phyloP scores from a whole-genome alignment of 2,797 vertebrate genomes.

The Oryzias sinensis region DNA sequence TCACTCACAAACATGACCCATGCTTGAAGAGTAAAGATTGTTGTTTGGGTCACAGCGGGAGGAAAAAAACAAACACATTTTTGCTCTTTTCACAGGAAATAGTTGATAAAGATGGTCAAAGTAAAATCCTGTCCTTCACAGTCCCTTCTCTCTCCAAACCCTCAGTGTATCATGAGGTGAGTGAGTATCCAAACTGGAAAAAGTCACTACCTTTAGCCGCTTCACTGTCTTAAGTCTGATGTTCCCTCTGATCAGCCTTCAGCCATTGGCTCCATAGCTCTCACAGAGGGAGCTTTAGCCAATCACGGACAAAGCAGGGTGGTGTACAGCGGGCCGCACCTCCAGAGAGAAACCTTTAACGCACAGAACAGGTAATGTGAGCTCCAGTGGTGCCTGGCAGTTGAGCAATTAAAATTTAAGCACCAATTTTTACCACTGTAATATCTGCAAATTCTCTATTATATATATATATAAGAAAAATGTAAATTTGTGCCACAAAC shows the following conservation, averaged over 20 bases:
- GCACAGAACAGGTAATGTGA: conserved; percentile 90
- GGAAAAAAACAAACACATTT: background rate
- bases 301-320: conserved; percentile 93
- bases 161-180: conserved; percentile 96
- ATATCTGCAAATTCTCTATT: too few species aligned
- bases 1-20: conserved; percentile 28
- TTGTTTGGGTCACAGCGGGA: conserved; percentile 7
- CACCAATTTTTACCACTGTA: too few species aligned
- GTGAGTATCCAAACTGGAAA: conserved; percentile 22
- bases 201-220: background rate
- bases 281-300: conserved; percentile 94
- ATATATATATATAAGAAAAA: too few species aligned
- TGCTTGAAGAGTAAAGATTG: conserved; percentile 20
- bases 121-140: conserved; percentile 92
- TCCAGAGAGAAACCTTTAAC: conserved; percentile 94
- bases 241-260: conserved; percentile 82
- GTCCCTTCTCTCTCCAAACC: conserved; percentile 97
- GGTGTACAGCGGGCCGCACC: conserved; percentile 94
- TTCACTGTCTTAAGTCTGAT: background rate
- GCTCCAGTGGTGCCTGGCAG: background rate
- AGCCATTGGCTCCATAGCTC: conserved; percentile 92
- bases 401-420: too few species aligned
- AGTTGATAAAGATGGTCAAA: conserved; percentile 95
- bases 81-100: conserved; percentile 85
- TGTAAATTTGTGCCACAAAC: too few species aligned